Percentiles rank a stretch among this genome's conserved stretches.
phyloP scores from a whole-genome alignment of 1,140 invertebrate species.

The Aleiodes sp. region DNA sequence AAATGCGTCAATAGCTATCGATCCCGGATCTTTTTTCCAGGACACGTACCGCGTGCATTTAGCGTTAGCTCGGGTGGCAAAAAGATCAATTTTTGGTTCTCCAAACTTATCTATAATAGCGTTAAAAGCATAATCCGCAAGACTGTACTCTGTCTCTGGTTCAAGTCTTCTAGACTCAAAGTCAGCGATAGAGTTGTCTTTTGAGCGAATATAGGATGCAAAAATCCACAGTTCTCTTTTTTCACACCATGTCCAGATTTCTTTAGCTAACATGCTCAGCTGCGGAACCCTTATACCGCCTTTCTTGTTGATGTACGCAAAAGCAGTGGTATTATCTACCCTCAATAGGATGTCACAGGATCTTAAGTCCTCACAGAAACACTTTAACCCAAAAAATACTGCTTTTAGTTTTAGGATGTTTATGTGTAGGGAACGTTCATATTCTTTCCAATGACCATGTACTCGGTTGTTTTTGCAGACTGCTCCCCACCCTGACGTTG shows the following conservation, averaged over 20 bases:
- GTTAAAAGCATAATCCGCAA: conserved; percentile 19
- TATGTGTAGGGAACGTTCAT: conserved; percentile 10
- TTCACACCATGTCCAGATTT: conserved; percentile 31
- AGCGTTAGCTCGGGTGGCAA: conserved; percentile 41
- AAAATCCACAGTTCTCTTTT: conserved; percentile 20
- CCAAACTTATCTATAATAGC: conserved; percentile 37
- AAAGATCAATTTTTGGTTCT: conserved; percentile 42
- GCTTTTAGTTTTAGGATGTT: conserved; percentile 30
- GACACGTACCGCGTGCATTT: conserved; percentile 45
- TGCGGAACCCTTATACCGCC: conserved; percentile 15
- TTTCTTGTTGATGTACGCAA: conserved; percentile 28
- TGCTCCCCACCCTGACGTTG: conserved; percentile 19
- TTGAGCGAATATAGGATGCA: conserved; percentile 27
- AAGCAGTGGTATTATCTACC: conserved; percentile 33
- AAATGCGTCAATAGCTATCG: conserved; percentile 43
- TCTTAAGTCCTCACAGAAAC: conserved; percentile 19
- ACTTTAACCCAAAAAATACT: conserved; percentile 27
- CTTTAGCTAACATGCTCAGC: conserved; percentile 4
- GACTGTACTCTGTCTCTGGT: conserved; percentile 29
- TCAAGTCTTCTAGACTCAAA: conserved; percentile 29
- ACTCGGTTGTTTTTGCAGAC: background rate
- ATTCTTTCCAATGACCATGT: conserved; percentile 23
- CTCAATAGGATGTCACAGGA: conserved; percentile 29
- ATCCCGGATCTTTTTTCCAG: conserved; percentile 42
- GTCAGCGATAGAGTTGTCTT: conserved; percentile 33